These are phyloP conservation scores for Lophochroa leadbeateri DNA, from an alignment of 2,113 vertebrate genomes.

Conservation along the genomic window DNA sequence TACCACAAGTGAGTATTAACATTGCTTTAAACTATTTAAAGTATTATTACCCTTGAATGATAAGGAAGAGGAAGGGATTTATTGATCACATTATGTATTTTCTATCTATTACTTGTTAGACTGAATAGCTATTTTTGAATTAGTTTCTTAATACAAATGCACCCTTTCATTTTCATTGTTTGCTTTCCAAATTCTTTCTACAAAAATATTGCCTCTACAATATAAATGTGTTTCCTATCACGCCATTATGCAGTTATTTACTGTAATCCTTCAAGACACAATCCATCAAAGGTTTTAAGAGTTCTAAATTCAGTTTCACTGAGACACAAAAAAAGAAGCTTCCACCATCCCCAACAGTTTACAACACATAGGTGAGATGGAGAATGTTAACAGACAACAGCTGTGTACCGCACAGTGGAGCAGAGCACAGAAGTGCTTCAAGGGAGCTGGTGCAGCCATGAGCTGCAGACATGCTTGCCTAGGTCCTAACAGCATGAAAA, in stretches of 20 bases:
- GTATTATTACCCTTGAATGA: not conserved
- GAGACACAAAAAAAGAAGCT: not conserved
- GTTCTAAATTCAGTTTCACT: not conserved
- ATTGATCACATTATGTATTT: not conserved
- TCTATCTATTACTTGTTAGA: not conserved
- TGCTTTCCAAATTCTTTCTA: not conserved
- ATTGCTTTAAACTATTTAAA: not conserved
- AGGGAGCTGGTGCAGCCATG: rapidly evolving
- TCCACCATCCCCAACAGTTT: not conserved
- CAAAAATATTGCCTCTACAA: not conserved
- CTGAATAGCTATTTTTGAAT: not conserved
- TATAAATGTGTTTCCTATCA: not conserved
- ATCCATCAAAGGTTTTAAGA: not conserved
- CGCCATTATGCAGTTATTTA: not conserved
- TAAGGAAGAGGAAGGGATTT: not conserved
- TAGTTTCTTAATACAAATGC: not conserved
- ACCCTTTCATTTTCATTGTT: not conserved
- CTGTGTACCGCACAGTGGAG: not conserved
- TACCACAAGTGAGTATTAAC: not conserved
- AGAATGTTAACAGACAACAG: too few species aligned
- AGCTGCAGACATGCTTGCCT: not conserved
- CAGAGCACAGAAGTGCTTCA: not conserved
- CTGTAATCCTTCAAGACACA: not conserved
- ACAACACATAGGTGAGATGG: rapidly evolving
- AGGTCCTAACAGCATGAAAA: not conserved